Evolutionary conservation across 2,888 invertebrate species (phyloP).

Genomic region (Mesorhabditis sp.): DNA sequence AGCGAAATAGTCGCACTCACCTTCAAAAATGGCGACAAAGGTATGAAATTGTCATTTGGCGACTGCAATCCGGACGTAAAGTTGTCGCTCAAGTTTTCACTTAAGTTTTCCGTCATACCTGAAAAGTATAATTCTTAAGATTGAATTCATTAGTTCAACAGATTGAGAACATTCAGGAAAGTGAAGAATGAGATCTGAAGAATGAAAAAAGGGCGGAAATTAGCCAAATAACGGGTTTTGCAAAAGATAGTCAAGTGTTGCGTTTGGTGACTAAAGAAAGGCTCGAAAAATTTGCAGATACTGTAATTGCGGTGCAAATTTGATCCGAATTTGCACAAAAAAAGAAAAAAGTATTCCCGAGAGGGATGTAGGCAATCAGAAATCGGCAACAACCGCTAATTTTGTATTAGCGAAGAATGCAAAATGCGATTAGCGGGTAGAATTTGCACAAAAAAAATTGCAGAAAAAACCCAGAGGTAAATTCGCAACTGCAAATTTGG

Average conservation of each 20-base stretch:
- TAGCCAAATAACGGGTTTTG: neutral
- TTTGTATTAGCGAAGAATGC: too few relatives aligned
- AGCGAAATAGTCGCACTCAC: neutral
- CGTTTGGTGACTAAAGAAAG: too few relatives aligned
- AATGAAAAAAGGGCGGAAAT: neutral
- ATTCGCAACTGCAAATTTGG: too few relatives aligned
- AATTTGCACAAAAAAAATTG: too few relatives aligned
- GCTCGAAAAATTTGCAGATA: too few relatives aligned
- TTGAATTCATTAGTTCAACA: conserved; percentile 5
- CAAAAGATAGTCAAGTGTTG: neutral
- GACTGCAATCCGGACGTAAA: conserved; percentile 2
- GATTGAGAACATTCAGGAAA: neutral
- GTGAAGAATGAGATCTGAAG: neutral
- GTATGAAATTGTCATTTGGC: neutral
- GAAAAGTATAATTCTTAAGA: conserved; percentile 8
- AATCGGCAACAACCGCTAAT: too few relatives aligned
- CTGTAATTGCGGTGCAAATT: too few relatives aligned
- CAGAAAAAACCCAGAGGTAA: too few relatives aligned
- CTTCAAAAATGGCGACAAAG: neutral
- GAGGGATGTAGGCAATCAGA: too few relatives aligned
- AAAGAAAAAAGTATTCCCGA: too few relatives aligned
- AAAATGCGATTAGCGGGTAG: too few relatives aligned
- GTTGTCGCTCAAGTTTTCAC: neutral
- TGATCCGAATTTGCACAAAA: too few relatives aligned
- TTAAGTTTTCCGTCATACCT: conserved; percentile 2